Base-by-base conservation (phyloP, 2,113 vertebrate genomes). In the Acanthisitta chloris region DNA sequence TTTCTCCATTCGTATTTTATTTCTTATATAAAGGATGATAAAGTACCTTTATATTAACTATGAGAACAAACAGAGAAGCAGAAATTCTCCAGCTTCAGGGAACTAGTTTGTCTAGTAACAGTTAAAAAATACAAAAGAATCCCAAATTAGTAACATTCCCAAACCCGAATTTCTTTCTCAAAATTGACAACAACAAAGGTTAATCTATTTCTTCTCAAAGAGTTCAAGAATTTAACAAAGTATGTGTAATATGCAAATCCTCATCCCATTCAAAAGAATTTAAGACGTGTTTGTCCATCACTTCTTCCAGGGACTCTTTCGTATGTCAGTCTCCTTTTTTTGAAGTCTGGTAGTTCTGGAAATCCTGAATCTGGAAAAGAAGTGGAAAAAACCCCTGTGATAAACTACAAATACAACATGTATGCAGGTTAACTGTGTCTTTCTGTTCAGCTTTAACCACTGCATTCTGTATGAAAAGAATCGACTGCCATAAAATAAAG, bases 221-320 rank as follows among this genome's bases (percentile, higher is more conserved):
- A 29, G 9, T 42, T 94, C 15, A 67, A 26, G 20, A n/a, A 49
- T 21, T 40, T 23, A 1, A 12, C 88, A 45, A 52, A 36, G 4
- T 8, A 21, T 15, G 16, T n/a, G 19, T 48, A 67, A 33, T 31
- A 55, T 12, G 12, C 3, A 94, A 79, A 57, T 54, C 10, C 15
- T 14, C 6, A 40, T 43, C 57, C 49, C 7, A 16, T 66, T 98
- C 97, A 99, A 88, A 98, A 98, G 92, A 99, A 98, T 86, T 94
- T 98, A 9, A 99, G 99, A 73, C 98, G 98, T 16, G 99, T 99
- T 97, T 99, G 99, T 88, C 99, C 99, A 73, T 99, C 99, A 70
- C 67, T 97, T 96, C 99, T 98, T 81, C 99, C 99, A 28, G 99
- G 99, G 24, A 99, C 98, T 95, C 93, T 98, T 98, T 99, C 99